A percentile compares a stretch with the other conserved stretches of the same genome.
Evolutionary conservation across 2,113 vertebrate species (phyloP).

Genomic region (Heptranchias perlo): DNA sequence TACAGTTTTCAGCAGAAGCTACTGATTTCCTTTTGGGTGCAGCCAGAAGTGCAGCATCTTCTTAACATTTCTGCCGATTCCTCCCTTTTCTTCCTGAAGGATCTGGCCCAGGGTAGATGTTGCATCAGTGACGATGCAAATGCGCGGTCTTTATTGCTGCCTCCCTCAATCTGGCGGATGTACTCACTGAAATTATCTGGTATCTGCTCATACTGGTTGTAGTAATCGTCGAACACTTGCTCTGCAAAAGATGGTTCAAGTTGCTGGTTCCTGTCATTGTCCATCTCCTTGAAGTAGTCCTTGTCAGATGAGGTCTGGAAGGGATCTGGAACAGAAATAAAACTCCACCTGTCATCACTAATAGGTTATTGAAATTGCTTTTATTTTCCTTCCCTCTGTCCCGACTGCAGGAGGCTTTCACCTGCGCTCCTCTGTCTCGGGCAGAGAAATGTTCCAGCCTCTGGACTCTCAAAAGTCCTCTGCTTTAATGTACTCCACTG

Average conservation of each 20-base stretch:
- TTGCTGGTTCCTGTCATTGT: constrained; percentile 45
- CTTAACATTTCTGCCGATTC: constrained; percentile 67
- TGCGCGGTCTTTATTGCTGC: constrained; percentile 37
- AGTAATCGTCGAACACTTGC: constrained; percentile 49
- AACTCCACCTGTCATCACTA: background rate
- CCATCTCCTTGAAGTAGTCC: constrained; percentile 39
- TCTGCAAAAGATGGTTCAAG: constrained; percentile 41
- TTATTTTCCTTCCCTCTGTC: background rate
- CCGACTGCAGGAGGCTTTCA: background rate
- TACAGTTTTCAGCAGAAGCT: constrained; percentile 65
- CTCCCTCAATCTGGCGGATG: constrained; percentile 43
- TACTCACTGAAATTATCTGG: constrained; percentile 44
- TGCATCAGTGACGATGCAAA: constrained; percentile 19
- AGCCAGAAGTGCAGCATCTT: constrained; percentile 79
- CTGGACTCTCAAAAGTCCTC: background rate
- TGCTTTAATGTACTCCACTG: background rate
- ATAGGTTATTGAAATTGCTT: background rate
- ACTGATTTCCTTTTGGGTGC: constrained; percentile 78
- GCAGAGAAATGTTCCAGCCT: background rate
- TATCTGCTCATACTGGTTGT: constrained; percentile 45
- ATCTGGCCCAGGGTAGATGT: constrained; percentile 47
- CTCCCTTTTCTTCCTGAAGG: constrained; percentile 65
- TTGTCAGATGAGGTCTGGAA: constrained; percentile 45
- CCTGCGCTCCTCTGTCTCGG: background rate
- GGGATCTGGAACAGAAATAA: constrained; percentile 51